Conservation (phyloP, 2,888 invertebrate genomes). For the Erpobdella octoculata region DNA sequence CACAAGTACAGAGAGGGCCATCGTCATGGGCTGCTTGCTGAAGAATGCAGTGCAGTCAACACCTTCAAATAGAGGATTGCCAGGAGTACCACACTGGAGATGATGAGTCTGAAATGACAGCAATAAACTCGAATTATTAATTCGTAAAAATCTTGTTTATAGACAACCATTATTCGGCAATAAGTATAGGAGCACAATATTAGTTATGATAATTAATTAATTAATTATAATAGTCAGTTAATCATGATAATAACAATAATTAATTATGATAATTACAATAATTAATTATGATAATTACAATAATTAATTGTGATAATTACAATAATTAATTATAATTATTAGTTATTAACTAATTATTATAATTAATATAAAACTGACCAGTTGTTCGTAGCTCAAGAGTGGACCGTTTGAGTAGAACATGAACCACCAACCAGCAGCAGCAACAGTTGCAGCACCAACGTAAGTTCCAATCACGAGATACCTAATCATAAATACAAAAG, state of each 20-base stretch:
- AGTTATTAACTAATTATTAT: background rate
- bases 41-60: slow-evolving; percentile 94
- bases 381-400: slow-evolving; percentile 87
- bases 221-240: background rate
- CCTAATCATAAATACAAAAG: background rate
- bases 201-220: background rate
- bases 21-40: slow-evolving; percentile 99
- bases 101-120: slow-evolving; percentile 72
- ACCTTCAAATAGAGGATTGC: slow-evolving; percentile 75
- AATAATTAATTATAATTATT: background rate
- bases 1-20: slow-evolving; percentile 98
- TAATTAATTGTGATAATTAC: background rate
- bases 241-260: background rate
- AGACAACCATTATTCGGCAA: no score
- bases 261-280: background rate
- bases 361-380: slow-evolving; percentile 44
- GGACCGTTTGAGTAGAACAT: slow-evolving; percentile 88
- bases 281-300: background rate
- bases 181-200: no score
- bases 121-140: background rate
- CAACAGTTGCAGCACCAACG: slow-evolving; percentile 95
- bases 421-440: slow-evolving; percentile 99
- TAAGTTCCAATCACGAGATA: slow-evolving; percentile 59
- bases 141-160: no score
- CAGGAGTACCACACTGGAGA: slow-evolving; percentile 76